Evolutionary conservation across 1,140 invertebrate species (phyloP).

Genomic region (Apocrypta bakeri): DNA sequence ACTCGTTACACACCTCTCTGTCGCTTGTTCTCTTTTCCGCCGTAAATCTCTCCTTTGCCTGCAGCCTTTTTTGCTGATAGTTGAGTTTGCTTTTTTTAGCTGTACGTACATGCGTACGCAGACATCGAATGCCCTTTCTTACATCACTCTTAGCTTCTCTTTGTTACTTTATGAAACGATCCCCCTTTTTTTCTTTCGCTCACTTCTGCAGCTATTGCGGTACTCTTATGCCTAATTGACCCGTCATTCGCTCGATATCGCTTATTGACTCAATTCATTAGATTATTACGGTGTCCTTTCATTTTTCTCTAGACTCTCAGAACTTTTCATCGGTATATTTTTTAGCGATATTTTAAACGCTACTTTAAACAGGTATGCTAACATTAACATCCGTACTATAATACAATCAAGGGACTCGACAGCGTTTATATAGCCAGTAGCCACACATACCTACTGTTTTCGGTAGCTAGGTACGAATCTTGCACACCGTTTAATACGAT

Average conservation of each 20-base stretch:
- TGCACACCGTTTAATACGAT: too few relatives aligned
- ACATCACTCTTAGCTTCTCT: background rate
- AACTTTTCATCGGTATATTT: too few relatives aligned
- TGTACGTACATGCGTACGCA: too few relatives aligned
- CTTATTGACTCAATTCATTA: background rate
- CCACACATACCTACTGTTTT: too few relatives aligned
- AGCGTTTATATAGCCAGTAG: too few relatives aligned
- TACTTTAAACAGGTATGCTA: too few relatives aligned
- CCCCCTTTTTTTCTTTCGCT: background rate
- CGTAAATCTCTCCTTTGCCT: slow-evolving; percentile 3
- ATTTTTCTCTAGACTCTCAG: background rate
- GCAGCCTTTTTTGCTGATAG: background rate
- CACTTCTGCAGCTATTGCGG: background rate
- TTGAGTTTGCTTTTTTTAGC: background rate
- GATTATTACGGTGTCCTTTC: background rate
- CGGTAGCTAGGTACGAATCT: too few relatives aligned
- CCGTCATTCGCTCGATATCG: background rate
- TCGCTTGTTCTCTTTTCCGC: background rate
- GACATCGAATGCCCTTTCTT: background rate
- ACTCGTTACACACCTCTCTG: background rate
- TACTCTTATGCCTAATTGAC: background rate
- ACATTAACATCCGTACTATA: too few relatives aligned
- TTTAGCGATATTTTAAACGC: too few relatives aligned
- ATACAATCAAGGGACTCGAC: too few relatives aligned
- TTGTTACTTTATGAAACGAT: background rate